Base-by-base conservation (phyloP, 2,797 vertebrate species). In the Gymnoscopelus microlampas region DNA sequence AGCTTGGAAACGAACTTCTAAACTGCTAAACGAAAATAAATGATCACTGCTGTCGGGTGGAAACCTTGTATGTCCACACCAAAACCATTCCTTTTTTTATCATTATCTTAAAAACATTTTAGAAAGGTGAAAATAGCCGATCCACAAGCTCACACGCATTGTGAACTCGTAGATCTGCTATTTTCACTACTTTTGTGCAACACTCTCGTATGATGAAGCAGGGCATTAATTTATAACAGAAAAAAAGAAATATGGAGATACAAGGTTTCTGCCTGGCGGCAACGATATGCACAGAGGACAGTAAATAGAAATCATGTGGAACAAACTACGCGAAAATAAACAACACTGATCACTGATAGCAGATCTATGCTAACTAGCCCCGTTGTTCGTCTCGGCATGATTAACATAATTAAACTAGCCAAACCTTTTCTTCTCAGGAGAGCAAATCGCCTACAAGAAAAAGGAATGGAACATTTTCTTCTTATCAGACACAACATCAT, bases 301-400 rank as follows among this genome's bases (percentile, higher is more conserved):
- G 47, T 32, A 51, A 67, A 68, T 56, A 60, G n/a, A 70, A 75
- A 68, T 79, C 26, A 64, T 7, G 47, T 63, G 59, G 54, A 76
- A 68, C 58, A 71, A 68, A 70, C 53, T 66, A 53, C 50, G 53
- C 39, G 9, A 44, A 44, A 44, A 70, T 8, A 70, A 65, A 66
- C 59, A 67, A 74, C 24, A 50, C 44, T 13, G 49, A 68, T 58
- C 63, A 53, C 60, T 13, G 19, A 62, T 47, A 62, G 66, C 57
- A 35, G 19, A 49, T 73, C 70, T 53, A 63, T 6, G 5, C 2
- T 53, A 15, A 58, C 1, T 44, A 10, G 8, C 11, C 39, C 50
- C 55, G 60, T 73, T 64, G 72, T 56, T 71, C 4, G 53, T 24
- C 59, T 68, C 59, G 65, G 55, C 3, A 10, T 9, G 54, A 65